Evolutionary conservation across 2,113 vertebrate species (phyloP), one percentile per base, ranked within the genome.

Genomic region (Cynopterus brachyotis): DNA sequence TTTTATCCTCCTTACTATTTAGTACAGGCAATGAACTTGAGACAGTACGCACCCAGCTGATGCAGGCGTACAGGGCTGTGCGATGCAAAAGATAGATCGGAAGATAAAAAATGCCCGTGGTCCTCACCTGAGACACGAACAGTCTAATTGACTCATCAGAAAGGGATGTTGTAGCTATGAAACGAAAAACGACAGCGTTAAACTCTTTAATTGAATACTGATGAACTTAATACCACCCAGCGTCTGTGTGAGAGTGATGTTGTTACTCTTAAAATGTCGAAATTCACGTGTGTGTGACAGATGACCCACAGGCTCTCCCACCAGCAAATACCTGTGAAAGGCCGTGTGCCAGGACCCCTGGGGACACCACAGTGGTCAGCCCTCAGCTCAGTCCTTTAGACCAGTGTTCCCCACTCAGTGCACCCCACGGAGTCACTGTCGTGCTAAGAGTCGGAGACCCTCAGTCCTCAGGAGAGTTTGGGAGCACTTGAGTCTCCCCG

Each of bases 161-260:
- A 94, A 57, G 55, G 66, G 62, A 89, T 78, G 76, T 78, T 75
- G 87, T 17, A 67, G 40, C 81, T 20, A 20, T 62, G 70, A 62
- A 79, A 75, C 93, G 30, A 28, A 62, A 72, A 66, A 22, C 50
- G 30, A 28, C 35, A 10, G 24, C 35, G 80, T 89, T 85, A 78
- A 81, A 91, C 15, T 81, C 67, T 94, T 93, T 69, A 95, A 93
- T 67, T 80, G 75, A 83, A 9, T 67, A 30, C 59, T 89, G 89
- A 50, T 15, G 16, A 50, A 45, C 67, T 85, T n/a, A 35, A 85
- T 85, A 47, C n/a, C 0, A 0, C 32, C 42, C 19, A n/a, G 42
- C 13, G 3, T 85, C 35, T 78, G 9, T 19, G 6, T 60, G 84
- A 76, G 50, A 47, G 70, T 82, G 87, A 81, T 66, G 81, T 92